A percentile compares a stretch with the other conserved stretches of the same genome.
Evolutionary conservation across 2,113 vertebrate genomes (phyloP).

Genomic region (Muntiacus reevesi): DNA sequence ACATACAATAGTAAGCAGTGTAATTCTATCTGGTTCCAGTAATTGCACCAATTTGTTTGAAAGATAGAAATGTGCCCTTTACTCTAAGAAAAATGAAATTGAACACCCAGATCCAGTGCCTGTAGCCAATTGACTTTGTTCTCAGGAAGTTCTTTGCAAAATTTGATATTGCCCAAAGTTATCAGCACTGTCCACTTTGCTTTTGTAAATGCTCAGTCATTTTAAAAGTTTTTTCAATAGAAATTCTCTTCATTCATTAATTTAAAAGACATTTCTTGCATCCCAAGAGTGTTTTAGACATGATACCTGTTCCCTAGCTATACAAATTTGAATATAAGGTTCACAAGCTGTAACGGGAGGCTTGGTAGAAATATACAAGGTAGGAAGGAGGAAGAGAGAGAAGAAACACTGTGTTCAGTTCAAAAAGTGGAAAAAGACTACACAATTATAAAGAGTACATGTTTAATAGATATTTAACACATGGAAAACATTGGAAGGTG

Average conservation of each 20-base stretch:
- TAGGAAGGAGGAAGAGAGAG: neutral
- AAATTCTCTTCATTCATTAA: conserved; percentile 4
- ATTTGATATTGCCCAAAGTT: conserved; percentile 42
- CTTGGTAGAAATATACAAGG: neutral
- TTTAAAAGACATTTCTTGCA: neutral
- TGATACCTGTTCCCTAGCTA: neutral
- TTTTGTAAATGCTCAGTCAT: conserved; percentile 24
- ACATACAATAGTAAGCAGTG: conserved; percentile 47
- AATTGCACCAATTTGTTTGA: conserved; percentile 73
- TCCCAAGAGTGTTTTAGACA: neutral
- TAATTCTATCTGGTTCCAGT: conserved; percentile 67
- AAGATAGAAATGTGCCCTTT: conserved; percentile 70
- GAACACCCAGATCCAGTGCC: conserved; percentile 44
- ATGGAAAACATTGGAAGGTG: neutral
- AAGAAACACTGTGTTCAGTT: neutral
- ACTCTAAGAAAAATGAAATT: conserved; percentile 61
- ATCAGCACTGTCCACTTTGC: conserved; percentile 22
- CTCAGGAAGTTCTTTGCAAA: conserved; percentile 43
- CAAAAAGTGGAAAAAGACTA: neutral
- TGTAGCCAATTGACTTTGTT: conserved; percentile 59
- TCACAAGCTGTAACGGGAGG: neutral
- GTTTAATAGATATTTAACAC: neutral
- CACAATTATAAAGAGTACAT: neutral
- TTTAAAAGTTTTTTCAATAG: neutral
- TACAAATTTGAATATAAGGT: neutral